Percentiles rank a stretch among this genome's conserved stretches.
Evolutionary conservation across 64 coral and sea anemone species (phyloP).

Genomic region (Exaiptasia diaphana): DNA sequence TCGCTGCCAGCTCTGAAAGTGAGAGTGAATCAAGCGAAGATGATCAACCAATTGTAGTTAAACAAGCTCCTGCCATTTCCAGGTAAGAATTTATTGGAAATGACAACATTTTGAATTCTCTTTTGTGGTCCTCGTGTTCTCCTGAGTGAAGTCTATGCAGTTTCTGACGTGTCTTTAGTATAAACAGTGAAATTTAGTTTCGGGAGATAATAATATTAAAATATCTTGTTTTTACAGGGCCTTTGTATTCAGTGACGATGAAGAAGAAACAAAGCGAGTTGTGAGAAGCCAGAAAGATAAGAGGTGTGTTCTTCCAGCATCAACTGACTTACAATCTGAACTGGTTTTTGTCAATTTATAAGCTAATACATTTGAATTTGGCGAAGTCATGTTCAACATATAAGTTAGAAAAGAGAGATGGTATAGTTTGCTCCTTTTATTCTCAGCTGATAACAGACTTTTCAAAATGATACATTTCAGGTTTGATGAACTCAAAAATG

Average conservation of each 20-base stretch:
- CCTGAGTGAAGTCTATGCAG: no score
- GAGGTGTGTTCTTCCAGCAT: constrained; percentile 68
- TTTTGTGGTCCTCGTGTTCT: no score
- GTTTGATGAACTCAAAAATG: constrained; percentile 80
- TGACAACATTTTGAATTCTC: no score
- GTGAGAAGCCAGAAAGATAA: constrained; percentile 94
- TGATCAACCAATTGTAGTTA: constrained; percentile 78
- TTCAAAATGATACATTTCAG: no score
- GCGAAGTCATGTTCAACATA: no score
- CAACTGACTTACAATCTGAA: no score
- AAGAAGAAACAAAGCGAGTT: constrained; percentile 95
- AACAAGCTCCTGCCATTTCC: constrained; percentile 57
- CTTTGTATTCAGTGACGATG: constrained; percentile 97
- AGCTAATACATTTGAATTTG: no score
- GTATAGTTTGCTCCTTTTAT: no score
- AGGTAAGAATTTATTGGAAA: constrained; percentile 57
- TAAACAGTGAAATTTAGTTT: background rate
- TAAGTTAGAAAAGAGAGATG: no score
- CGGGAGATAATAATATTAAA: background rate
- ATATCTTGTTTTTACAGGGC: constrained; percentile 10
- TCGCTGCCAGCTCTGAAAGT: constrained; percentile 85
- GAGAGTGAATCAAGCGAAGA: constrained; percentile 77
- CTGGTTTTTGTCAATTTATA: no score
- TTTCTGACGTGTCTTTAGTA: background rate
- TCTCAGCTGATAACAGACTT: no score